Conservation (phyloP, 2,797 vertebrate species). For the Acanthurus leucopareius region DNA sequence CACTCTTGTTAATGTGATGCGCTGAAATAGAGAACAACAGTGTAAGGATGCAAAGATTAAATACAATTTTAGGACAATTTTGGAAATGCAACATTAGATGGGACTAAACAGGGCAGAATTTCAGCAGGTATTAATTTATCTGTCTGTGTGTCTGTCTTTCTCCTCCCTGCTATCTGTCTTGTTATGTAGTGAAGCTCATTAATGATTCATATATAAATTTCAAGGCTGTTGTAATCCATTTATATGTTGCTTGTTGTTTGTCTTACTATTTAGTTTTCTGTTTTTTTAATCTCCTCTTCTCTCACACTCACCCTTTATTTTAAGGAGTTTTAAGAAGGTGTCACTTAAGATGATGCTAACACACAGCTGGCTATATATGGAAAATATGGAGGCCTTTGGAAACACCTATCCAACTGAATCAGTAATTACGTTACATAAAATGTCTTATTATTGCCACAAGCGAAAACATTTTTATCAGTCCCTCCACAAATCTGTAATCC, state of each 20-base stretch:
- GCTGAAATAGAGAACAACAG: neutral
- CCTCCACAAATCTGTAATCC: neutral
- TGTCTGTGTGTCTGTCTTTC: neutral
- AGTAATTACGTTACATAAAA: neutral
- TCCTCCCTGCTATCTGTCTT: neutral
- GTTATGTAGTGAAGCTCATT: slow-evolving; percentile 4
- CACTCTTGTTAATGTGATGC: neutral
- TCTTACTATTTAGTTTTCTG: too few relatives aligned
- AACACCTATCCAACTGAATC: slow-evolving; percentile 1
- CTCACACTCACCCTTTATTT: neutral
- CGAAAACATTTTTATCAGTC: slow-evolving; percentile 15
- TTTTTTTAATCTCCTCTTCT: neutral
- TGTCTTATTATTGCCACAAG: neutral
- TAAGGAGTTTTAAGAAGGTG: neutral
- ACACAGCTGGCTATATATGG: neutral
- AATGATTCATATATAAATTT: neutral
- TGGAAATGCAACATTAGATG: neutral
- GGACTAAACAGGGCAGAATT: neutral
- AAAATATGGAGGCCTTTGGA: neutral
- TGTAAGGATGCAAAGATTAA: neutral
- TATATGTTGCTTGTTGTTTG: neutral
- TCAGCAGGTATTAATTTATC: neutral
- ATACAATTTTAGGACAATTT: neutral
- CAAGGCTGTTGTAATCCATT: neutral
- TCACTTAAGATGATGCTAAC: neutral